Conservation (phyloP, 2,113 vertebrate species). For the Antigone vipio region DNA sequence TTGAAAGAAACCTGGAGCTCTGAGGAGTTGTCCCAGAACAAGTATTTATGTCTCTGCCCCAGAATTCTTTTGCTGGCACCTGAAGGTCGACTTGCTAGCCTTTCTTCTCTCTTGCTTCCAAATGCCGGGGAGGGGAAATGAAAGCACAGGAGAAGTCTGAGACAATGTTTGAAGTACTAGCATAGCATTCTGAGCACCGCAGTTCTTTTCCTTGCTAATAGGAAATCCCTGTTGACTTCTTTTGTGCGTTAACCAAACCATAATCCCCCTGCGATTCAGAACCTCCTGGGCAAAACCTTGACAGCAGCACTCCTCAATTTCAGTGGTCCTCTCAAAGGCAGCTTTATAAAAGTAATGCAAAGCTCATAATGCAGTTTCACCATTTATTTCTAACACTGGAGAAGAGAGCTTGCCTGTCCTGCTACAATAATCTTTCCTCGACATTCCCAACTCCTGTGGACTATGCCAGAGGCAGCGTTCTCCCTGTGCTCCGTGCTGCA, state of each 20-base stretch:
- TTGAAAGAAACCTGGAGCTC: conserved; percentile 43
- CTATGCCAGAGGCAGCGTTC: background rate
- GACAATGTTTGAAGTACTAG: background rate
- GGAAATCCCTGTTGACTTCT: background rate
- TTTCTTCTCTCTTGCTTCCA: background rate
- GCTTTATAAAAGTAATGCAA: background rate
- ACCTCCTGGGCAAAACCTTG: background rate
- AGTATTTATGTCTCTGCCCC: background rate
- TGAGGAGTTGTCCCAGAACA: conserved; percentile 26
- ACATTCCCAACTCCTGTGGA: background rate
- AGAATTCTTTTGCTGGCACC: background rate
- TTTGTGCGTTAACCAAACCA: background rate
- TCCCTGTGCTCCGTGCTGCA: background rate
- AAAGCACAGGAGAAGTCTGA: background rate
- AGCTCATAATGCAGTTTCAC: background rate
- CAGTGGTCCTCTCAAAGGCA: background rate
- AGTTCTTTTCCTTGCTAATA: background rate
- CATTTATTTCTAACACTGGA: background rate
- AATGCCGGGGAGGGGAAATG: background rate
- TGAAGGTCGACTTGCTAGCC: rapidly evolving
- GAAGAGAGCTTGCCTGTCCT: background rate
- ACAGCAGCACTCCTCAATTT: background rate
- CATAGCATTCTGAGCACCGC: rapidly evolving
- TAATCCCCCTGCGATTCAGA: background rate
- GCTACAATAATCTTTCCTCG: background rate